A percentile compares a stretch with the other conserved stretches of the same genome.
Conservation (phyloP, 2,888 invertebrate genomes). For the Cynaeus angustus region DNA sequence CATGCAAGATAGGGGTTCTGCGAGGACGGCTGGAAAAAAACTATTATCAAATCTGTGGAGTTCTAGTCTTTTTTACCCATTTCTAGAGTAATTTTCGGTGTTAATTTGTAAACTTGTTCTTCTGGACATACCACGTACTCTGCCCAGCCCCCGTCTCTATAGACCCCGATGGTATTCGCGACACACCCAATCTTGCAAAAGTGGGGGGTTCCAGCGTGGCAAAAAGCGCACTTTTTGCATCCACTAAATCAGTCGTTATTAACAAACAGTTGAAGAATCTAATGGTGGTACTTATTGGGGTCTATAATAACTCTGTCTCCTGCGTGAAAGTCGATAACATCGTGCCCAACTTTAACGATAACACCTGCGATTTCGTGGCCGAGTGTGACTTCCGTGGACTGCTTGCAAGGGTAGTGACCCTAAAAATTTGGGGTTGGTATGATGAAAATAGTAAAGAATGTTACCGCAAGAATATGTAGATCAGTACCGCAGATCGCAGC, state of each 20-base stretch:
- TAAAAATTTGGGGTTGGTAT: neutral
- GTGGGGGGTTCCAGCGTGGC: conserved; percentile 34
- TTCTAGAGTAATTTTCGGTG: neutral
- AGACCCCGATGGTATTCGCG: conserved; percentile 24
- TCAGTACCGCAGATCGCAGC: conserved; percentile 32
- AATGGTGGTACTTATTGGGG: conserved; percentile 34
- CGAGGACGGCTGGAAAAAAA: conserved; percentile 16
- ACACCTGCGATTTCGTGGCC: conserved; percentile 25
- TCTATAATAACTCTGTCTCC: conserved; percentile 23
- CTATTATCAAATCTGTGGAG: no score
- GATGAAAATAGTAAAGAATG: neutral
- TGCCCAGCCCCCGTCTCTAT: conserved; percentile 28
- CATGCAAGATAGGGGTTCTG: conserved; percentile 27
- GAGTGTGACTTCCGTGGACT: conserved; percentile 12
- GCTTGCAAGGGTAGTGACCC: conserved; percentile 29
- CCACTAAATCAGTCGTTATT: conserved; percentile 4
- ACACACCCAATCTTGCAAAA: conserved; percentile 24
- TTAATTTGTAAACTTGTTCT: conserved; percentile 25
- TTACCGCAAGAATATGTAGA: conserved; percentile 27
- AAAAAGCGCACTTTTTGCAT: conserved; percentile 25
- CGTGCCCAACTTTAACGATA: conserved; percentile 8
- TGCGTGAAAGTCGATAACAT: conserved; percentile 12
- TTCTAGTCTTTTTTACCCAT: conserved; percentile 5
- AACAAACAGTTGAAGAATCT: no score
- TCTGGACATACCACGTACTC: conserved; percentile 28